These are phyloP conservation scores for Lasiurus borealis DNA, from an alignment of 2,113 vertebrate genomes.

Conservation along the genomic window DNA sequence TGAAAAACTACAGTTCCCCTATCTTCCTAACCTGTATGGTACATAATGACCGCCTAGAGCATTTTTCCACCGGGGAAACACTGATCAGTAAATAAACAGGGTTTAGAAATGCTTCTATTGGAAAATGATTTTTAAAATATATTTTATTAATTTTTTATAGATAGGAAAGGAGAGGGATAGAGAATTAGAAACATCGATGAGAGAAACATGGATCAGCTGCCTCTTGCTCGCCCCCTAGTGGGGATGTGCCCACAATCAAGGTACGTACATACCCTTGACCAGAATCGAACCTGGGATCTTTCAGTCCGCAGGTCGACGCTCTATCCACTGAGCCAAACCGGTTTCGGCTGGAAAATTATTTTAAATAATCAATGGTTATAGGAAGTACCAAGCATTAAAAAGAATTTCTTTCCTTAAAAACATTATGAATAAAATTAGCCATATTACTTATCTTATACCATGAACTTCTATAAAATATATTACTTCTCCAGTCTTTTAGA, in stretches of 20 bases:
- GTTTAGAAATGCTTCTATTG: background rate
- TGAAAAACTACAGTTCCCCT: slow-evolving; percentile 64
- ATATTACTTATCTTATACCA: background rate
- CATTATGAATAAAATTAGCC: background rate
- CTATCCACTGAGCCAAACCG: too few species aligned
- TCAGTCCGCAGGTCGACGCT: too few species aligned
- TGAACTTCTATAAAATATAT: slow-evolving; percentile 6
- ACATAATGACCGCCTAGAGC: slow-evolving; percentile 55
- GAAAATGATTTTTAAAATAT: background rate
- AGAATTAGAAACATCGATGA: too few species aligned
- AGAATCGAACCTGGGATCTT: too few species aligned
- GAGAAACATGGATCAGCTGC: too few species aligned
- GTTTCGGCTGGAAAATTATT: background rate
- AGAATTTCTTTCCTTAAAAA: background rate
- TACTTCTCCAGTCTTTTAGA: background rate
- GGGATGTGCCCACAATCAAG: too few species aligned
- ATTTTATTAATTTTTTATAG: too few species aligned
- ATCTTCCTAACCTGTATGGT: slow-evolving; percentile 70
- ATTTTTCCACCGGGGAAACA: slow-evolving; percentile 48
- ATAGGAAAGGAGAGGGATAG: too few species aligned
- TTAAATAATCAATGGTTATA: slow-evolving; percentile 1
- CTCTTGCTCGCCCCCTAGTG: too few species aligned
- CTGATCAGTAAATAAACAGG: background rate
- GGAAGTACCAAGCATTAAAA: background rate
- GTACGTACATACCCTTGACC: too few species aligned